phyloP scores from a whole-genome alignment of 2,113 vertebrate genomes.

The Cygnus atratus region DNA sequence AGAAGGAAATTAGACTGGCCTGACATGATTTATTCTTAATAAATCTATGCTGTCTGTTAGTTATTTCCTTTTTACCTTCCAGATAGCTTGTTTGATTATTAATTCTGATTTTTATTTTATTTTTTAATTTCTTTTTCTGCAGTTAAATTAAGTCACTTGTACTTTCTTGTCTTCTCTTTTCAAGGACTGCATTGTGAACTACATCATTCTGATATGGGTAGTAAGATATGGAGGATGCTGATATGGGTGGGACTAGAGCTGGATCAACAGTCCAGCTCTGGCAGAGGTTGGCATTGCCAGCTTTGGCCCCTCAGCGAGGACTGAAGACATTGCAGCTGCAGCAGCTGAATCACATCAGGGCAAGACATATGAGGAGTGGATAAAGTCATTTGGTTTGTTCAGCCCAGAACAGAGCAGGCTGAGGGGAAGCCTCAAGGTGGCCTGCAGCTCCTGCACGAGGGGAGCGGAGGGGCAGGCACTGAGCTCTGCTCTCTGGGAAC shows the following conservation, averaged over 20 bases:
- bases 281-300: neutral
- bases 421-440: neutral
- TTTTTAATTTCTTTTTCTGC: neutral
- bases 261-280: neutral
- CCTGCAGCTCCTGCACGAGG: neutral
- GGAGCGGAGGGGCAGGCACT: neutral
- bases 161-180: neutral
- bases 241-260: neutral
- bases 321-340: neutral
- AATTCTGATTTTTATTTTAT: neutral
- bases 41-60: neutral
- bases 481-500: neutral
- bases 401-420: neutral
- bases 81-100: neutral
- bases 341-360: neutral
- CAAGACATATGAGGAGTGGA: neutral
- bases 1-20: neutral
- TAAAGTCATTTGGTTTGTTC: neutral
- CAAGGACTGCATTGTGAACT: neutral
- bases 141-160: neutral
- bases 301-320: neutral
- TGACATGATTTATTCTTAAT: slow-evolving; percentile 32
- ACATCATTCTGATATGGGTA: neutral
- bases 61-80: slow-evolving; percentile 11
- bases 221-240: neutral